Evolutionary conservation across 2,888 invertebrate genomes (phyloP), one percentile per base, ranked within the genome.

Genomic region (Bimastos eiseni): DNA sequence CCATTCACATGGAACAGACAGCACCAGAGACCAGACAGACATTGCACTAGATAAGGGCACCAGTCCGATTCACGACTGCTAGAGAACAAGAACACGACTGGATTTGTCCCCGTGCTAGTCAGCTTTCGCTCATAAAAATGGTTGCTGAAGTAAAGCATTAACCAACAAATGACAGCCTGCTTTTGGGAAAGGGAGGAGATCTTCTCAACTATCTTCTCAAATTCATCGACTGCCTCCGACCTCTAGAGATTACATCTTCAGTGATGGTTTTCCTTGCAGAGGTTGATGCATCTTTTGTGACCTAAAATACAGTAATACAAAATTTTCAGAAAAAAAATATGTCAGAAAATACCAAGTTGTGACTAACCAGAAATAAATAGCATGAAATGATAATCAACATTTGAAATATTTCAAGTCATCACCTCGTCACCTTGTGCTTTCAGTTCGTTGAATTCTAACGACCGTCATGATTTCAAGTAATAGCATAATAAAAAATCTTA

Each of bases 271-370:
- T 34, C 37, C 49, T n/a, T n/a, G 38, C 6, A 37, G 30, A 36
- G 89, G 33, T 36, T 86, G 86, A 33, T 86, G 86, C 86, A 86
- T 86, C 86, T 37, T 86, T 86, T 86, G 34, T 17, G 86, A 86
- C 86, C 86, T 86, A 37, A 34, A 86, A 86, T n/a, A 24, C 30
- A 37, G 37, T 17, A 19, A 33, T n/a, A n/a, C n/a, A 70, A 30
- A 70, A 24, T 55, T 55, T 11, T 70, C n/a, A 70, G 70, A n/a
- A 11, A 70, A 49, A 49, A 24, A 5, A 49, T 24, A 49, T 49
- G 49, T 21, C 49, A 49, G 24, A 21, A 49, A 49, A 49, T 49
- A 49, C 24, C 49, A 49, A 1, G 6, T 11, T 30, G 70, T 13
- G 70, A 70, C 8, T 8, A 70, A 70, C n/a, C 86, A 21, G 36